phyloP scores from a whole-genome alignment of 1,140 invertebrate genomes.

The Choristoneura fumiferana region DNA sequence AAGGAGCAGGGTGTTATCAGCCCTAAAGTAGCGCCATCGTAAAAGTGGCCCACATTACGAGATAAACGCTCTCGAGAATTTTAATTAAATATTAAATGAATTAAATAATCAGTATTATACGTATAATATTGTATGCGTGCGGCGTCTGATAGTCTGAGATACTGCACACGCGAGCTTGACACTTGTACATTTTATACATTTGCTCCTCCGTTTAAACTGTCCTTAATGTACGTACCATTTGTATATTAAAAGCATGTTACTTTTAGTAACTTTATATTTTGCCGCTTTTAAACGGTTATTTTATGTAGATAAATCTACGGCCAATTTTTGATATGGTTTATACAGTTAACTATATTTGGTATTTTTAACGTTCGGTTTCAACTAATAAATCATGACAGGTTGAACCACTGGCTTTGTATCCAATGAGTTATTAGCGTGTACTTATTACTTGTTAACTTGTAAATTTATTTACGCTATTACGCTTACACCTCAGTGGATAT shows the following conservation, averaged over 20 bases:
- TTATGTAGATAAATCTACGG: slow-evolving; percentile 37
- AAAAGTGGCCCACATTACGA: slow-evolving; percentile 76
- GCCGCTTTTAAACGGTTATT: slow-evolving; percentile 34
- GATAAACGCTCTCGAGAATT: slow-evolving; percentile 75
- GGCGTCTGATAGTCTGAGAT: slow-evolving; percentile 59
- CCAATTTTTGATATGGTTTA: slow-evolving; percentile 41
- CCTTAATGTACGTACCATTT: slow-evolving; percentile 30
- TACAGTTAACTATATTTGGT: neutral
- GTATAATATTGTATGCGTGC: slow-evolving; percentile 71
- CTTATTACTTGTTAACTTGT: too few relatives aligned
- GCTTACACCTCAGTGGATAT: slow-evolving; percentile 6
- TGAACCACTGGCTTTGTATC: neutral
- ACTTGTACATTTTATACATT: slow-evolving; percentile 55
- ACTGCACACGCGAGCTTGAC: slow-evolving; percentile 56
- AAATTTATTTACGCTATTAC: neutral
- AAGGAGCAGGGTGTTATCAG: slow-evolving; percentile 63
- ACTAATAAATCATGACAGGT: slow-evolving; percentile 9
- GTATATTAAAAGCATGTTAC: slow-evolving; percentile 48
- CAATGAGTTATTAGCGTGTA: neutral
- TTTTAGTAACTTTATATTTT: slow-evolving; percentile 28
- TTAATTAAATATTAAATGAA: slow-evolving; percentile 78
- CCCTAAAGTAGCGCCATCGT: slow-evolving; percentile 71
- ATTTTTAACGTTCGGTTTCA: neutral
- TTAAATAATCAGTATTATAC: slow-evolving; percentile 78
- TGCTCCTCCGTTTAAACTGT: slow-evolving; percentile 36